Percentiles rank a stretch among this genome's conserved stretches.
Conservation (phyloP, 2,797 vertebrate species). For the Xyrichtys novacula region DNA sequence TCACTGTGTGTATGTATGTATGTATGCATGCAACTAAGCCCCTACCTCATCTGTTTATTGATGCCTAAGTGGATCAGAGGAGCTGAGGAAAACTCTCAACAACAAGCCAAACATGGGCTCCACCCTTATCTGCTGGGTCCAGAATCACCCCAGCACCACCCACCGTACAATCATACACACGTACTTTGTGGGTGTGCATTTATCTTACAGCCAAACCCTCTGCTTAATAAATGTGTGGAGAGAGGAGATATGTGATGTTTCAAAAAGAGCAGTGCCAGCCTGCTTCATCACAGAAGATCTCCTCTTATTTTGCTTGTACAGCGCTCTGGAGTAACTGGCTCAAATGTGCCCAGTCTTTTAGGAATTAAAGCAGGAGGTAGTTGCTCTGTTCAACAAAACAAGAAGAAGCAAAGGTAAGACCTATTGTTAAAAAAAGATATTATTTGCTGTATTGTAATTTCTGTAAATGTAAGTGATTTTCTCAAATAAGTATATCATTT, state of each 20-base stretch:
- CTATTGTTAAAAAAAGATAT: too few relatives aligned
- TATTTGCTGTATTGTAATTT: too few relatives aligned
- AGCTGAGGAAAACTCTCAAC: neutral
- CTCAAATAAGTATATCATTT: too few relatives aligned
- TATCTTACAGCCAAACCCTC: slow-evolving; percentile 21
- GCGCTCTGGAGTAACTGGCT: neutral
- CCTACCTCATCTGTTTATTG: neutral
- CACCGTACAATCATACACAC: slow-evolving; percentile 46
- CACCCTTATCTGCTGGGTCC: slow-evolving; percentile 76
- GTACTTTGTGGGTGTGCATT: slow-evolving; percentile 2
- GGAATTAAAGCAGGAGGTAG: neutral
- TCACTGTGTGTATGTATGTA: too few relatives aligned
- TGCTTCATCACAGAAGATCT: slow-evolving; percentile 1
- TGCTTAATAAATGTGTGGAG: slow-evolving; percentile 21
- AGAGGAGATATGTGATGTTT: slow-evolving; percentile 56
- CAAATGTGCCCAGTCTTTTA: neutral
- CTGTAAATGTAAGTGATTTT: too few relatives aligned
- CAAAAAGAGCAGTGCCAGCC: neutral
- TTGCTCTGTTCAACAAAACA: neutral
- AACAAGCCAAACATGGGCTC: slow-evolving; percentile 23
- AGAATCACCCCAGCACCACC: slow-evolving; percentile 48
- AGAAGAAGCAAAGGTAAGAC: slow-evolving; percentile 32
- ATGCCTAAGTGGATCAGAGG: neutral
- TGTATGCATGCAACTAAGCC: too few relatives aligned
- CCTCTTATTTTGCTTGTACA: slow-evolving; percentile 3